Evolutionary conservation across 1,140 invertebrate species (phyloP), one percentile per base, ranked within the genome.

Genomic region (Diorhabda elongata): DNA sequence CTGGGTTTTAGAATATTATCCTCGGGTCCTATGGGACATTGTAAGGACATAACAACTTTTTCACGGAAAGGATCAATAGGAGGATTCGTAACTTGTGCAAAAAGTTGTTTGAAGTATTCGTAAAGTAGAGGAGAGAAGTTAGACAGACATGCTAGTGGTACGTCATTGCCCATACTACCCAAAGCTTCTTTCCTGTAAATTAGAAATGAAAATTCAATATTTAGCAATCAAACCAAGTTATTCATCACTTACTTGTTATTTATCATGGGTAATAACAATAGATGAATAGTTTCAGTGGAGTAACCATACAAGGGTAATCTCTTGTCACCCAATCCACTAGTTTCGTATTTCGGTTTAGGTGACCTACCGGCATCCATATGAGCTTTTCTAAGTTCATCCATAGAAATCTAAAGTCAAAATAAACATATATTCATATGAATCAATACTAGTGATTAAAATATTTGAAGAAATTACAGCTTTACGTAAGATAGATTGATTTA

Each of bases 61-160:
- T 99, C 98, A 75, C 98, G 90, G 86, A 99, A 98, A 56, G 98
- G 98, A 87, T 99, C 98, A 73, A 99, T 99, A 3, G 98, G 97
- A n/a, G 98, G 98, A 85, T 99, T 99, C 70, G 98, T 99, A 59
- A 99, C 97, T 86, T 99, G 98, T 42, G 98, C 98, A 84, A 99
- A 99, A n/a, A 99, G 84, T 82, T 99, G 98, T 80, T 99, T 98
- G 83, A 99, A 99, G 81, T 99, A 99, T 73, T 97, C 95, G 81
- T 98, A 99, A 2, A 94, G 86, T 60, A 98, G 83, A 2, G 98
- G 98, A 79, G 97, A 94, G 83, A 96, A 98, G 75, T 90, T 84
- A 3, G 97, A 99, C 5, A 99, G 85, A 78, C 97, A 99, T 5
- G 98, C 97, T 67, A 99, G 82, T 0, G 98, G 97, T 0, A 95